phyloP scores from a whole-genome alignment of 2,797 vertebrate genomes.

The Avahi laniger region DNA sequence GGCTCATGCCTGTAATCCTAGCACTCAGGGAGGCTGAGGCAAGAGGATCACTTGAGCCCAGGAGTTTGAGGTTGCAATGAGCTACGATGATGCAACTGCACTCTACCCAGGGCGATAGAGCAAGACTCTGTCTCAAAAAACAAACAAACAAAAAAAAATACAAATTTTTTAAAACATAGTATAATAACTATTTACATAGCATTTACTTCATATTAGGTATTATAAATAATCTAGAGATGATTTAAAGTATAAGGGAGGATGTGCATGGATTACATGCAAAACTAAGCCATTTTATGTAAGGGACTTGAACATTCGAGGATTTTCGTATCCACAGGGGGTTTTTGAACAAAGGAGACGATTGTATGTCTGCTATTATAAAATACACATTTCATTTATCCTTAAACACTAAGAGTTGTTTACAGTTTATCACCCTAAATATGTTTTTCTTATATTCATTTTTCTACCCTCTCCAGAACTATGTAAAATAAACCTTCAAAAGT shows the following conservation, averaged over 20 bases:
- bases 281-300: not conserved
- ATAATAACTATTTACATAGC: not conserved
- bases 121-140: not conserved
- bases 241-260: not conserved
- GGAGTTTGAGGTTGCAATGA: not conserved
- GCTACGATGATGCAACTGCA: not conserved
- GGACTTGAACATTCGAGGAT: not conserved
- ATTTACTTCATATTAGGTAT: not conserved
- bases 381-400: not conserved
- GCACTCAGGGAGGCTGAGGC: not conserved
- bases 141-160: not conserved
- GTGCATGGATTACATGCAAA: not conserved
- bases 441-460: not conserved
- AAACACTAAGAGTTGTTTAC: not conserved
- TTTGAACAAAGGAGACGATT: not conserved
- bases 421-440: not conserved
- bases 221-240: not conserved
- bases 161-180: not conserved
- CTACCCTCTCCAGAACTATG: not conserved
- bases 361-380: not conserved
- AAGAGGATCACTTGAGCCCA: not conserved
- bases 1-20: not conserved
- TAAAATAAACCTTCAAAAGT: not conserved
- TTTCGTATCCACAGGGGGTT: not conserved
- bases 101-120: not conserved